Conservation (phyloP, 2,797 vertebrate species). For the Microctenopoma steveboyesi region DNA sequence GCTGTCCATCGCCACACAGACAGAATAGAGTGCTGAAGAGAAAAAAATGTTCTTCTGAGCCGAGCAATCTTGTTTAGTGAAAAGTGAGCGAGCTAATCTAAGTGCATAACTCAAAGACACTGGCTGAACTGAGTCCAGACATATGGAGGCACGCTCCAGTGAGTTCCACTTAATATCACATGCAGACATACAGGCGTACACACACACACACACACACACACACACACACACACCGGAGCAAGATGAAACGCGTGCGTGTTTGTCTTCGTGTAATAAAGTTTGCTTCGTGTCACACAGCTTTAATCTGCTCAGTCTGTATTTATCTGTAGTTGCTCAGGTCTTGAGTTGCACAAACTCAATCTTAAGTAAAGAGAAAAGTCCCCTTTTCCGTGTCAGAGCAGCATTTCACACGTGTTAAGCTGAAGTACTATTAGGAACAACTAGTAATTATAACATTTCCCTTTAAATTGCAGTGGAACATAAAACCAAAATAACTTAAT, state of each 20-base stretch:
- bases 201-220: conserved; percentile 15
- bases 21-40: conserved; percentile 42
- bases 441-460: too few relatives aligned
- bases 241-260: conserved; percentile 31
- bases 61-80: conserved; percentile 38
- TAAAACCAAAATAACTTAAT: too few relatives aligned
- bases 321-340: conserved; percentile 10
- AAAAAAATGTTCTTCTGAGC: conserved; percentile 46
- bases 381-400: too few relatives aligned
- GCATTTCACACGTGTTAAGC: too few relatives aligned
- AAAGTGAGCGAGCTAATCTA: conserved; percentile 57
- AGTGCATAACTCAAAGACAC: conserved; percentile 54
- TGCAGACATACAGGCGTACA: conserved; percentile 16
- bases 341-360: neutral
- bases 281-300: conserved; percentile 12
- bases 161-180: conserved; percentile 60
- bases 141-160: conserved; percentile 53
- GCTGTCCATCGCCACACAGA: conserved; percentile 28
- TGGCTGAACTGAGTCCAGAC: conserved; percentile 37
- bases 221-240: conserved; percentile 13
- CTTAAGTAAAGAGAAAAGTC: too few relatives aligned
- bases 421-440: too few relatives aligned
- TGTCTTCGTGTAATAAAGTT: conserved; percentile 37
- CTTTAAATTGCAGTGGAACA: too few relatives aligned
- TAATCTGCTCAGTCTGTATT: conserved; percentile 18